A percentile compares a stretch with the other conserved stretches of the same genome.
Conservation (phyloP, 53 echinoderm and acorn worm genomes). For the Zoroaster sp. region DNA sequence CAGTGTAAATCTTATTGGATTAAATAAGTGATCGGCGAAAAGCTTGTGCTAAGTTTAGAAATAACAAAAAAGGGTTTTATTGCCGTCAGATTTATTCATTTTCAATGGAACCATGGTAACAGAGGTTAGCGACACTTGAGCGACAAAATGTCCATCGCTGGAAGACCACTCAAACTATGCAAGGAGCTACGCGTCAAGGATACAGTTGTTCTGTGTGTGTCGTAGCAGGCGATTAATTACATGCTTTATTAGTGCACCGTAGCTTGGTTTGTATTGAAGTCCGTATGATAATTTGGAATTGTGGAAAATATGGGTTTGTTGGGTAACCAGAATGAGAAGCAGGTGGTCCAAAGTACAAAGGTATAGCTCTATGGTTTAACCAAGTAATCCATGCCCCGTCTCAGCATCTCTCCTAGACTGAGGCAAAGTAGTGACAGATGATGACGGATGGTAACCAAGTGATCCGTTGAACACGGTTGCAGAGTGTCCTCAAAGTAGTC, state of each 20-base stretch:
- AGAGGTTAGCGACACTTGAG: conserved; percentile 1
- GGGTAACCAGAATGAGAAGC: neutral
- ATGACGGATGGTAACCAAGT: neutral
- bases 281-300: neutral
- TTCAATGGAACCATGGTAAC: neutral
- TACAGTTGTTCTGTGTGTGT: neutral
- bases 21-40: neutral
- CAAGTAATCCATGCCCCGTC: neutral
- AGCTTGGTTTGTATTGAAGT: neutral
- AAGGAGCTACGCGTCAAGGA: neutral
- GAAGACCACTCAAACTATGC: neutral
- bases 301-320: neutral
- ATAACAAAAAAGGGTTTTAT: neutral
- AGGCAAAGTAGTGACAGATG: neutral
- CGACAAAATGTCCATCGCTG: neutral
- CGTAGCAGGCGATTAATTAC: neutral
- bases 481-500: neutral
- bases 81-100: neutral
- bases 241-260: neutral
- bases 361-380: too few relatives aligned
- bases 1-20: neutral
- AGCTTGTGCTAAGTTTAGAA: neutral
- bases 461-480: neutral
- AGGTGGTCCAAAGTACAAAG: neutral
- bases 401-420: neutral